These are phyloP conservation scores for Ceyx melanurus DNA, from an alignment of 2,113 vertebrate species.

Conservation along the genomic window DNA sequence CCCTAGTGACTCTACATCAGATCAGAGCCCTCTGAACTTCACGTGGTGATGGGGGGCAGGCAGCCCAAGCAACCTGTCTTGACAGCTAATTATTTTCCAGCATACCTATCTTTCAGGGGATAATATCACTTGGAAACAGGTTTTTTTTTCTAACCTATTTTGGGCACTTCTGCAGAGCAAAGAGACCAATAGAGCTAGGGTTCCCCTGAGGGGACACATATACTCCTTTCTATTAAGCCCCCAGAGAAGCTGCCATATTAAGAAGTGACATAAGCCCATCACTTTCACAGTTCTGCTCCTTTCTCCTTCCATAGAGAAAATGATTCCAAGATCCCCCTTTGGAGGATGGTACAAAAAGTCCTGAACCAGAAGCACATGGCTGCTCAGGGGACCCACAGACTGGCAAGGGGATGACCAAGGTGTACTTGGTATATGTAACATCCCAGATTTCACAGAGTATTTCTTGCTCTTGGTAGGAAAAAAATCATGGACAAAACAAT, in stretches of 20 bases:
- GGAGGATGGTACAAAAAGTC: not conserved
- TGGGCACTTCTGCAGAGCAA: not conserved
- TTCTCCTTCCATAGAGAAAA: not conserved
- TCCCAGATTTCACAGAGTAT: not conserved
- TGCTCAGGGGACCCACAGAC: accelerated
- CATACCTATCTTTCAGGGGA: not conserved
- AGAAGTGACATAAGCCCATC: not conserved
- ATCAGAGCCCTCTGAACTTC: not conserved
- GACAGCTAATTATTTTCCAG: slow-evolving; percentile 39
- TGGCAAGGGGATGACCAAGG: accelerated
- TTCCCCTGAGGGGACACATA: not conserved
- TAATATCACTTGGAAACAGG: not conserved
- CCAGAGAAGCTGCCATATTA: not conserved
- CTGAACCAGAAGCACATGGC: not conserved
- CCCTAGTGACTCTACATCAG: not conserved
- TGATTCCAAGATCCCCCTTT: not conserved
- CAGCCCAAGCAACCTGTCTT: not conserved
- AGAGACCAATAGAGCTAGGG: not conserved
- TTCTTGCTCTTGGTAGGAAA: accelerated
- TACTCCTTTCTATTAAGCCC: not conserved
- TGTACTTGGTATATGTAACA: accelerated
- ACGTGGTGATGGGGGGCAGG: not conserved
- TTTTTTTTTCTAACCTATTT: not conserved
- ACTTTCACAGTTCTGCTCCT: not conserved
- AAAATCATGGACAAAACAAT: accelerated